Evolutionary conservation across 2,888 invertebrate genomes (phyloP).

Genomic region (Sarcophaga subvicina): DNA sequence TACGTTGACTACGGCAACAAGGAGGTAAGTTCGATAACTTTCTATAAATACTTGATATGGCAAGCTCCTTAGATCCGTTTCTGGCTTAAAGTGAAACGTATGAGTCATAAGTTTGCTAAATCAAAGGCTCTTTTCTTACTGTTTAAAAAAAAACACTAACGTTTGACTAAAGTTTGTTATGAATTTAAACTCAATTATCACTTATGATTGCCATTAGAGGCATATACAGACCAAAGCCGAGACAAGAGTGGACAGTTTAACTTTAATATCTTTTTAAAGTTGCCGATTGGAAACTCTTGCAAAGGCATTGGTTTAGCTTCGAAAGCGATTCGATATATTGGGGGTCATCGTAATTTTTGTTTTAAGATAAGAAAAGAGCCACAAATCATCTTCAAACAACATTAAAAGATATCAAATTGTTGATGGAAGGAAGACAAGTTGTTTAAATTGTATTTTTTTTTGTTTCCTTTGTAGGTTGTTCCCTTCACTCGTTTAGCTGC

Average conservation of each 20-base stretch:
- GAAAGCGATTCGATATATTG: constrained; percentile 71
- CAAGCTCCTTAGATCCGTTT: constrained; percentile 83
- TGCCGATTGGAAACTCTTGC: constrained; percentile 56
- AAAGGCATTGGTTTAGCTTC: constrained; percentile 50
- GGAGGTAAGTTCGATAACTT: constrained; percentile 84
- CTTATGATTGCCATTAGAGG: constrained; percentile 56
- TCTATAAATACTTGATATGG: constrained; percentile 55
- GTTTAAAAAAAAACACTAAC: constrained; percentile 15
- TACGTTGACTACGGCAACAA: constrained; percentile 99
- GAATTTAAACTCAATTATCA: constrained; percentile 74
- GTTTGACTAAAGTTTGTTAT: constrained; percentile 71
- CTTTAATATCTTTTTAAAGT: constrained; percentile 69
- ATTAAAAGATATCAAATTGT: too few species aligned
- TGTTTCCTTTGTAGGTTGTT: constrained; percentile 82
- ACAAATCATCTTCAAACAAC: constrained; percentile 70
- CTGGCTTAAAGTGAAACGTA: constrained; percentile 80
- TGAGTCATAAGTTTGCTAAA: constrained; percentile 82
- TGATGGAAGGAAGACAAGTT: too few species aligned
- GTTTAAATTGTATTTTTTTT: constrained; percentile 14
- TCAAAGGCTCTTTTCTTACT: constrained; percentile 72
- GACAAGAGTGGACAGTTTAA: constrained; percentile 44
- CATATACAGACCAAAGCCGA: constrained; percentile 4
- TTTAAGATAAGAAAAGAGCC: constrained; percentile 64
- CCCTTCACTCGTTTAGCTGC: constrained; percentile 89
- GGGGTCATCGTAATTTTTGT: constrained; percentile 71